phyloP scores from a whole-genome alignment of 2,113 vertebrate genomes.

The Ranitomeya variabilis region DNA sequence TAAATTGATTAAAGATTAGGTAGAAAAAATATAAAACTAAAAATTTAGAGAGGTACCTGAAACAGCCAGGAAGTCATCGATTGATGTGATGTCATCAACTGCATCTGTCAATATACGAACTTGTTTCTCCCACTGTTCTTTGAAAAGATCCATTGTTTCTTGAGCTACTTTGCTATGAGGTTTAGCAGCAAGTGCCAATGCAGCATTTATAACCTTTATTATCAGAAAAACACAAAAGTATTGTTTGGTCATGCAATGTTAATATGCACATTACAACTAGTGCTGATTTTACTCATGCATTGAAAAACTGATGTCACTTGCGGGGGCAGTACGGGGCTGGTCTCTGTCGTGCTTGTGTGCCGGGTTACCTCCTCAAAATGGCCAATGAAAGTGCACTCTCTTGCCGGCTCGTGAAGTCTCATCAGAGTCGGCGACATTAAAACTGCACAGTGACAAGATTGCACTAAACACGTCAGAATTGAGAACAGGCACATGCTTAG shows the following conservation, averaged over 20 bases:
- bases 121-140: conserved; percentile 97
- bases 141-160: conserved; percentile 98
- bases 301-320: too few species aligned
- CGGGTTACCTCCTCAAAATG: too few species aligned
- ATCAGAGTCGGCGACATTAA: too few species aligned
- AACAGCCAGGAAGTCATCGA: conserved; percentile 97
- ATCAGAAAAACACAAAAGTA: neutral
- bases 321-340: too few species aligned
- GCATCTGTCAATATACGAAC: conserved; percentile 95
- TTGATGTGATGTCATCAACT: conserved; percentile 98
- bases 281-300: neutral
- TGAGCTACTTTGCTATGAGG: conserved; percentile 98
- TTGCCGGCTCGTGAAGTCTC: too few species aligned
- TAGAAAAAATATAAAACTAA: neutral
- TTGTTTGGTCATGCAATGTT: neutral
- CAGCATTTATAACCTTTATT: conserved; percentile 93
- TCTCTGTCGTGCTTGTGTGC: too few species aligned
- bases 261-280: neutral
- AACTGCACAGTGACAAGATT: too few species aligned
- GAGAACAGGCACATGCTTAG: too few species aligned
- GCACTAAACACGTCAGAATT: too few species aligned
- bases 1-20: neutral
- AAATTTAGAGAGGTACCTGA: conserved; percentile 78
- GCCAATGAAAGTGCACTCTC: too few species aligned
- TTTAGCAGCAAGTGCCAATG: conserved; percentile 94